These are phyloP conservation scores for Xylota sylvarum DNA, from an alignment of 2,888 invertebrate species.

Conservation along the genomic window DNA sequence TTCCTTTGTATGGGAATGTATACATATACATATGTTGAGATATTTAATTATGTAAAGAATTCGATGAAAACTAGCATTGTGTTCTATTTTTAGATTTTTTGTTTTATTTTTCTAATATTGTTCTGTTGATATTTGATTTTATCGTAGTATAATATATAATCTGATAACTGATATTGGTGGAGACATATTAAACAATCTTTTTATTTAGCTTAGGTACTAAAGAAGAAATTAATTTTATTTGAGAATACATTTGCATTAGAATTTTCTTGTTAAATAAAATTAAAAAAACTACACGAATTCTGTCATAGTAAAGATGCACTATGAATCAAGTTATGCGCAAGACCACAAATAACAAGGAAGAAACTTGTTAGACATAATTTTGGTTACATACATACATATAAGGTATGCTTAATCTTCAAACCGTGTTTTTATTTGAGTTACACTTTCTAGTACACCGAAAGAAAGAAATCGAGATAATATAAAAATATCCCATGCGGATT, in stretches of 20 bases:
- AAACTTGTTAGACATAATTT: not conserved
- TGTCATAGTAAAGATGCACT: slow-evolving; percentile 8
- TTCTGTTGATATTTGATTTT: slow-evolving; percentile 4
- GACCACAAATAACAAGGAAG: slow-evolving; percentile 2
- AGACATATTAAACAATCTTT: not conserved
- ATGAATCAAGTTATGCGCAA: slow-evolving; percentile 28
- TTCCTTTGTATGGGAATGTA: slow-evolving; percentile 5
- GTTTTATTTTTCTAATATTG: not conserved
- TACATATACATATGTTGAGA: not conserved
- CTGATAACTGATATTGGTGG: slow-evolving; percentile 9
- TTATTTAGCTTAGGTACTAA: not conserved
- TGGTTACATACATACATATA: not conserved
- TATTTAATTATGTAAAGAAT: slow-evolving; percentile 9
- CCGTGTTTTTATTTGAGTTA: not conserved
- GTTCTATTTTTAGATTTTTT: slow-evolving; percentile 1
- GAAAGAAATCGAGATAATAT: too few species aligned
- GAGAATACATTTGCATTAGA: not conserved
- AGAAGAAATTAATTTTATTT: not conserved
- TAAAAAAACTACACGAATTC: not conserved
- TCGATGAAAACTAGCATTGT: not conserved
- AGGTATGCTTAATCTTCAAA: not conserved
- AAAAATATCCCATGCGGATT: too few species aligned
- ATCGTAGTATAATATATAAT: slow-evolving; percentile 3
- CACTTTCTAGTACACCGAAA: not conserved
- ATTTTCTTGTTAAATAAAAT: slow-evolving; percentile 11